These are phyloP conservation scores for Gobio occitaniae DNA, from an alignment of 2,797 vertebrate genomes.

Conservation along the genomic window DNA sequence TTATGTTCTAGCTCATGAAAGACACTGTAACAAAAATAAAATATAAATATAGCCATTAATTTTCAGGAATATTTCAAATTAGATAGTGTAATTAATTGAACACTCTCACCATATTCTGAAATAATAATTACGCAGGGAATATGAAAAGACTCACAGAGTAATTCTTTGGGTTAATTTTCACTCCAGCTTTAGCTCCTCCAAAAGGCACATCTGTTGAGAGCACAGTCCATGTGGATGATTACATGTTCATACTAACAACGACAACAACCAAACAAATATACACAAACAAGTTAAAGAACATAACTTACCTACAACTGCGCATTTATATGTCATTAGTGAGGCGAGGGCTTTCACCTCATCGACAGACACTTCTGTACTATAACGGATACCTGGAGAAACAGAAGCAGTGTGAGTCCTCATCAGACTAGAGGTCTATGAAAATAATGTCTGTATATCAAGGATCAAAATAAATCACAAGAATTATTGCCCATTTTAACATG, in stretches of 20 bases:
- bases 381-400: conserved; percentile 87
- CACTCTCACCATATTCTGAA: background rate
- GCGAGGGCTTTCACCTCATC: conserved; percentile 97
- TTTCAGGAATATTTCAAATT: background rate
- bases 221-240: conserved; percentile 34
- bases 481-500: background rate
- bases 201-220: conserved; percentile 92
- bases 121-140: background rate
- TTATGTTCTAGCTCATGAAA: background rate
- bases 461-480: background rate
- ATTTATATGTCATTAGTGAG: conserved; percentile 97
- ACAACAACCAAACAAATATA: background rate
- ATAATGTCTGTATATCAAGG: background rate
- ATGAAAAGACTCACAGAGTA: conserved; percentile 86
- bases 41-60: background rate
- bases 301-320: conserved; percentile 93
- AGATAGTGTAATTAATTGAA: background rate
- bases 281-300: conserved; percentile 21
- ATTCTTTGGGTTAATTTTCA: conserved; percentile 94
- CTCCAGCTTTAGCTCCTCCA: conserved; percentile 96
- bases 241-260: conserved; percentile 7
- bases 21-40: background rate
- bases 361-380: conserved; percentile 90
- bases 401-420: conserved; percentile 12
- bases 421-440: background rate